Conservation (phyloP, 2,888 invertebrate species). For the Caenorhabditis afra region DNA sequence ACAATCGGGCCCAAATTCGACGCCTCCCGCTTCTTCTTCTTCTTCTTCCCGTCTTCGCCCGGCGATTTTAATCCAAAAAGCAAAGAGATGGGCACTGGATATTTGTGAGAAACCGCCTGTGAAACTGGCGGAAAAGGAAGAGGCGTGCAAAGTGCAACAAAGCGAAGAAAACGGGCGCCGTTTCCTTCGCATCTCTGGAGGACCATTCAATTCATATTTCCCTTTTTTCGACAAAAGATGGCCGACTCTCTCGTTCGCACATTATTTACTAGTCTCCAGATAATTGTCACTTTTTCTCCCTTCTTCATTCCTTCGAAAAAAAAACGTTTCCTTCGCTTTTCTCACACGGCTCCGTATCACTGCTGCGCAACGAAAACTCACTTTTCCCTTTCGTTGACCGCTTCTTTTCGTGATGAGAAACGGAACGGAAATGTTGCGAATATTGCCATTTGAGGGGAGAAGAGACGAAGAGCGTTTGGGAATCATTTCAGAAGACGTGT, state of each 20-base stretch:
- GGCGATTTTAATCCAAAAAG: conserved; percentile 36
- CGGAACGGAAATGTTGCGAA: neutral
- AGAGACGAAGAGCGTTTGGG: neutral
- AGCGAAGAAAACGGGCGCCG: neutral
- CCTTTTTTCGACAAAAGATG: conserved; percentile 53
- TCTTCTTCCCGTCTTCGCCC: conserved; percentile 3
- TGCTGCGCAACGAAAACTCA: neutral
- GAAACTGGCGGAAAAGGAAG: neutral
- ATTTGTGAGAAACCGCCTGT: conserved; percentile 33
- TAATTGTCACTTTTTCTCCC: conserved; percentile 42
- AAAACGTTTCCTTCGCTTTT: neutral
- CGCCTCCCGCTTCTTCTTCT: conserved; percentile 6
- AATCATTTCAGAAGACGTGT: conserved; percentile 2
- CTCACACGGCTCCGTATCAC: neutral
- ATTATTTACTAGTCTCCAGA: conserved; percentile 58
- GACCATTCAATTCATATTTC: conserved; percentile 59
- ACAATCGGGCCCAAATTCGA: conserved; percentile 44
- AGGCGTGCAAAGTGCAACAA: conserved; percentile 5
- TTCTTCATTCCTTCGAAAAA: neutral
- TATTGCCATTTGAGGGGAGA: neutral
- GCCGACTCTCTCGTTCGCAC: conserved; percentile 27
- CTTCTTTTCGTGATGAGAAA: neutral
- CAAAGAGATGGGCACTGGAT: conserved; percentile 34
- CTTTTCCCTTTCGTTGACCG: neutral
- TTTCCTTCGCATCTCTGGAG: conserved; percentile 39